A percentile compares a stretch with the other conserved stretches of the same genome.
phyloP scores from a whole-genome alignment of 2,797 vertebrate genomes.

The Danio choprae region DNA sequence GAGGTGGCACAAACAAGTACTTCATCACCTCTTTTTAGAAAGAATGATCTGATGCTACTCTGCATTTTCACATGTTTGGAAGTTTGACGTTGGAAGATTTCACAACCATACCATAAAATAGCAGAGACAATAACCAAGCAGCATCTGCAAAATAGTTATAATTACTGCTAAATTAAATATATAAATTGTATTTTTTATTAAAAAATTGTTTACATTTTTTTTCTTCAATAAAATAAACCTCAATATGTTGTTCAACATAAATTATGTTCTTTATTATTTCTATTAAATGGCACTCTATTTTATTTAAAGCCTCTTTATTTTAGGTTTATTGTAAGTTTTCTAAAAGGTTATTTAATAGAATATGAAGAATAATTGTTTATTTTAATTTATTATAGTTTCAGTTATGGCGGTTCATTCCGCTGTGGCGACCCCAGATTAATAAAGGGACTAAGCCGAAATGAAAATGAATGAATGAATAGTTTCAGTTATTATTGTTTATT shows the following conservation, averaged over 20 bases:
- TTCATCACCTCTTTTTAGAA: neutral
- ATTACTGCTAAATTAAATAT: neutral
- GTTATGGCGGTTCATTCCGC: too few relatives aligned
- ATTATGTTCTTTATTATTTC: neutral
- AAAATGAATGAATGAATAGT: too few relatives aligned
- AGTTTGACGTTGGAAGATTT: neutral
- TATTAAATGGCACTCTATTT: too few relatives aligned
- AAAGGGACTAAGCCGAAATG: too few relatives aligned
- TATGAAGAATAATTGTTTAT: too few relatives aligned
- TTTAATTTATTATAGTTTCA: too few relatives aligned
- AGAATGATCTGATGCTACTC: neutral
- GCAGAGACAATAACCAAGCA: too few relatives aligned
- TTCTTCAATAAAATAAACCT: neutral
- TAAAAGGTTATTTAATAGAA: too few relatives aligned
- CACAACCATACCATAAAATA: neutral
- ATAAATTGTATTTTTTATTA: neutral
- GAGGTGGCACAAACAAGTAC: slow-evolving; percentile 49
- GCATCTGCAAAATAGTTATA: neutral
- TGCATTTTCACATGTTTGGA: neutral
- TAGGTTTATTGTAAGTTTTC: too few relatives aligned
- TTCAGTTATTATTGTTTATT: neutral
- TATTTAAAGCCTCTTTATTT: too few relatives aligned
- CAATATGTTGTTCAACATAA: neutral
- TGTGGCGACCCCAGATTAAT: too few relatives aligned
- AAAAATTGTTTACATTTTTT: too few relatives aligned